A percentile compares a stretch with the other conserved stretches of the same genome.
Evolutionary conservation across 2,888 invertebrate genomes (phyloP).

Genomic region (Linnaemya tessellans): DNA sequence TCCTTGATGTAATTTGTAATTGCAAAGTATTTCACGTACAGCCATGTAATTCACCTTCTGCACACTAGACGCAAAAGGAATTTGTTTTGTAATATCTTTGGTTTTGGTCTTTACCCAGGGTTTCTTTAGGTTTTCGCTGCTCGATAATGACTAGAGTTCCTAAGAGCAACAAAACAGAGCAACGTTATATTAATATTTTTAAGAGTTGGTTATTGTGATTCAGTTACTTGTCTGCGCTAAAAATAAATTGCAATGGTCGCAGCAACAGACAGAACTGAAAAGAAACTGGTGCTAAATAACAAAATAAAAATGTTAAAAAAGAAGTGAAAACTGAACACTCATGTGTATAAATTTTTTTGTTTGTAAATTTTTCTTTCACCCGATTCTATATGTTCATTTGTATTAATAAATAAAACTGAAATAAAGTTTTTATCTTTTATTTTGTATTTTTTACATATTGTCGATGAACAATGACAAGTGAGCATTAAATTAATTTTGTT

Average conservation of each 20-base stretch:
- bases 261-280: not conserved
- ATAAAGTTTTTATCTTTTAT: not conserved
- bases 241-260: conserved; percentile 28
- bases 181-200: conserved; percentile 52
- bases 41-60: not conserved
- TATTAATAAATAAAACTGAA: not conserved
- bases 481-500: not conserved
- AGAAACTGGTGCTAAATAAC: not conserved
- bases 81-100: not conserved
- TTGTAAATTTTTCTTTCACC: not conserved
- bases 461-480: not conserved
- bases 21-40: not conserved
- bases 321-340: conserved; percentile 5
- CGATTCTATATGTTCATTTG: not conserved
- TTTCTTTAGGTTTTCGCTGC: not conserved
- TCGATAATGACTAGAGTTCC: conserved; percentile 30
- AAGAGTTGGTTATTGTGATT: conserved; percentile 48
- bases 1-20: not conserved
- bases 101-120: not conserved
- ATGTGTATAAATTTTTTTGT: not conserved
- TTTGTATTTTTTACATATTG: not conserved
- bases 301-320: not conserved
- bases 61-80: not conserved
- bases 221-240: not conserved
- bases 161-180: conserved; percentile 4